Evolutionary conservation across 2,888 invertebrate genomes (phyloP).

Genomic region (Teleogryllus oceanicus): DNA sequence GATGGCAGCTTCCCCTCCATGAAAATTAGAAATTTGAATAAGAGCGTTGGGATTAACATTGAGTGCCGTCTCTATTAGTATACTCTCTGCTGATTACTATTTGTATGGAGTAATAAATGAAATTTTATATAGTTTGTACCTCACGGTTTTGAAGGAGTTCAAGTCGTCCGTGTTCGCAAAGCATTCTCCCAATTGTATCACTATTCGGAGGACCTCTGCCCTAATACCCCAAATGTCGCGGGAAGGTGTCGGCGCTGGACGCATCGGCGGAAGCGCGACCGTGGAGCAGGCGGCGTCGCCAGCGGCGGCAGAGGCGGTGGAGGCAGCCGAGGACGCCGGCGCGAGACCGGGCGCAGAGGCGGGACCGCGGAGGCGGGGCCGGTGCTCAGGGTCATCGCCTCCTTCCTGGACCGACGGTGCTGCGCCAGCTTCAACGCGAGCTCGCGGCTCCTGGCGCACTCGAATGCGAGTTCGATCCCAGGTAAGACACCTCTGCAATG

Average conservation of each 20-base stretch:
- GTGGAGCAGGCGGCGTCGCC: background rate
- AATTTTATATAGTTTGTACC: too few species aligned
- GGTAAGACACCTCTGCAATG: constrained; percentile 46
- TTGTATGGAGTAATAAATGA: too few species aligned
- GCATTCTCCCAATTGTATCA: too few species aligned
- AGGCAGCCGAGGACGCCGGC: constrained; percentile 19
- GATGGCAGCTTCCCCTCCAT: too few species aligned
- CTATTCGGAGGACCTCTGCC: too few species aligned
- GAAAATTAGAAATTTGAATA: too few species aligned
- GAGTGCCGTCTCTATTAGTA: too few species aligned
- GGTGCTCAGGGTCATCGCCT: constrained; percentile 38
- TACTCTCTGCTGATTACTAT: too few species aligned
- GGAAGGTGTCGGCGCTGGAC: background rate
- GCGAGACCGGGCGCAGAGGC: constrained; percentile 12
- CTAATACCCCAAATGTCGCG: too few species aligned
- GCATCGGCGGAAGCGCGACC: background rate
- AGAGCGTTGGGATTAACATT: too few species aligned
- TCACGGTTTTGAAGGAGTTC: too few species aligned
- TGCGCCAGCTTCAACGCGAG: constrained; percentile 64
- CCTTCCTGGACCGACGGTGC: constrained; percentile 59
- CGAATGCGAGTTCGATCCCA: constrained; percentile 65
- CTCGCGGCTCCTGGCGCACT: constrained; percentile 62
- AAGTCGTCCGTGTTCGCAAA: too few species aligned
- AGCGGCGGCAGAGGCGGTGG: background rate
- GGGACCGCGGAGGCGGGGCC: background rate